phyloP scores from a whole-genome alignment of 2,888 invertebrate species.

The Drosophila neutralis region DNA sequence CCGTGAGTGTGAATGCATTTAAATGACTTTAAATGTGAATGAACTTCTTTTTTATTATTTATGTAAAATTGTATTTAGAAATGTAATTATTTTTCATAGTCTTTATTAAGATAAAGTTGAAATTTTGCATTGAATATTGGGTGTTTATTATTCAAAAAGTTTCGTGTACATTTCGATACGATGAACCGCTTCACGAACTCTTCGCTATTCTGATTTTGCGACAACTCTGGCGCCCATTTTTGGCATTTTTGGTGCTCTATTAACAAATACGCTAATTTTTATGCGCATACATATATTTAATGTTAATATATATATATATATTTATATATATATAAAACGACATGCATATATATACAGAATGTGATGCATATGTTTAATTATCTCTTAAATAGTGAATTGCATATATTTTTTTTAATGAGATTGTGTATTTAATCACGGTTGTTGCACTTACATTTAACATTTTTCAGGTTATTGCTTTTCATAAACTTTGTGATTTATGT shows the following conservation, averaged over 20 bases:
- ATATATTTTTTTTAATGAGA: constrained; percentile 6
- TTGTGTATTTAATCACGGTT: constrained; percentile 4
- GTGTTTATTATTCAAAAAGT: background rate
- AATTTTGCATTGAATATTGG: background rate
- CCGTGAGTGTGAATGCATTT: constrained; percentile 22
- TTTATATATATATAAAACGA: no score
- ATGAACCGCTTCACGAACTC: constrained; percentile 23
- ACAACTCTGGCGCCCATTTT: constrained; percentile 75
- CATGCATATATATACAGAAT: constrained; percentile 13
- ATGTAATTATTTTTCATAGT: background rate
- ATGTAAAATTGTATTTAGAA: background rate
- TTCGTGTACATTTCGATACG: constrained; percentile 18
- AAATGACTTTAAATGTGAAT: background rate
- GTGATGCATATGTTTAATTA: constrained; percentile 13
- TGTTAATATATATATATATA: constrained; percentile 49
- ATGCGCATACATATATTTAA: constrained; percentile 50
- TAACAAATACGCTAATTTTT: constrained; percentile 62
- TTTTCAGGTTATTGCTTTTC: constrained; percentile 42
- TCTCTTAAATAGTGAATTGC: constrained; percentile 1
- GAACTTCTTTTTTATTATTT: background rate
- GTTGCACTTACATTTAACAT: constrained; percentile 56
- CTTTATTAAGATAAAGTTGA: background rate
- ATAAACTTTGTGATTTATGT: constrained; percentile 44
- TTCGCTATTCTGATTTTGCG: constrained; percentile 41
- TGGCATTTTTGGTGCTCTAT: constrained; percentile 66